Conservation (phyloP, 2,888 invertebrate genomes). For the Tetranychus piercei region DNA sequence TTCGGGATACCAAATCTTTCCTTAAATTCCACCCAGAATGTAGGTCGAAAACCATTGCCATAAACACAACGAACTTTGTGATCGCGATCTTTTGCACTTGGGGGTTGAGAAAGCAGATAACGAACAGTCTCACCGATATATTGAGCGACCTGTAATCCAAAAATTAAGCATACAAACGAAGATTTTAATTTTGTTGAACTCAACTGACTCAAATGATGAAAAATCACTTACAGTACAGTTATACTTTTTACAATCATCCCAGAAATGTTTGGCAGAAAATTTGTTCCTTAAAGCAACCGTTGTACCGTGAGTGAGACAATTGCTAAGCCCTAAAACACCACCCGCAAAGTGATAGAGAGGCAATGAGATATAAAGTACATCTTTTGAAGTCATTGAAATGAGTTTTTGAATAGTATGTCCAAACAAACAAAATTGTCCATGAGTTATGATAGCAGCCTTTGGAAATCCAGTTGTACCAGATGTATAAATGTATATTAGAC, state of each 20-base stretch:
- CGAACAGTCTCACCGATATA: conserved; percentile 41
- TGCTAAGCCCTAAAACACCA: conserved; percentile 37
- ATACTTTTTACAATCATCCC: conserved; percentile 76
- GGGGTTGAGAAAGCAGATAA: conserved; percentile 38
- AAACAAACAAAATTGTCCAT: conserved; percentile 51
- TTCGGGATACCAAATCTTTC: conserved; percentile 49
- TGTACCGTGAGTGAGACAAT: conserved; percentile 39
- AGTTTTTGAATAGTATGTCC: background rate
- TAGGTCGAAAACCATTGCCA: conserved; percentile 81
- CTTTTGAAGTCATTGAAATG: conserved; percentile 25
- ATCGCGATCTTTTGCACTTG: conserved; percentile 32
- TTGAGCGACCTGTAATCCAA: conserved; percentile 25
- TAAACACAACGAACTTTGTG: conserved; percentile 50
- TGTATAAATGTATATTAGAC: conserved; percentile 79
- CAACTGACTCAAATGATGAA: no score
- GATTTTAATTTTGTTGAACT: no score
- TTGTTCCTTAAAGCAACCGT: conserved; percentile 67
- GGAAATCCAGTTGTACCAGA: conserved; percentile 95
- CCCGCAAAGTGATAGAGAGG: conserved; percentile 41
- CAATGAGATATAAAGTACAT: conserved; percentile 37
- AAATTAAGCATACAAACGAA: background rate
- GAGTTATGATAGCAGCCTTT: conserved; percentile 88
- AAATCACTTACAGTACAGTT: conserved; percentile 34
- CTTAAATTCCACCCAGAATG: conserved; percentile 79
- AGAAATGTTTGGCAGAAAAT: conserved; percentile 82